Conservation (phyloP, 2,888 invertebrate species). For the Cerastis leucographa region DNA sequence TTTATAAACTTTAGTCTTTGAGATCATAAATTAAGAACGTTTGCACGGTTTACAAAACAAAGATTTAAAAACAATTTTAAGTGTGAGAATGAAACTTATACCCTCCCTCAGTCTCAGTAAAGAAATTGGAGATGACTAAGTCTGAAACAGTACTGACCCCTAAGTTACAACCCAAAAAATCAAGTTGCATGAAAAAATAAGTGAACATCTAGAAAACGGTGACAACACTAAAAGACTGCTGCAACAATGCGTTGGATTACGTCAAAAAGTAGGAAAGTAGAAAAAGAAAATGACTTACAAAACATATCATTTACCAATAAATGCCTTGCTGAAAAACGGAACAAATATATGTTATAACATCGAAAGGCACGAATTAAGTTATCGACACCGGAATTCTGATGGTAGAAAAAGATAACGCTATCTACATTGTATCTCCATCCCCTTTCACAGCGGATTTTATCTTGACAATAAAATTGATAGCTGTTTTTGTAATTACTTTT, state of each 20-base stretch:
- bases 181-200: neutral
- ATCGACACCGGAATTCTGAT: neutral
- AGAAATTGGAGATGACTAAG: neutral
- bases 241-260: neutral
- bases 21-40: neutral
- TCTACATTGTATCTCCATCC: slow-evolving; percentile 7
- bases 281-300: neutral
- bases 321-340: neutral
- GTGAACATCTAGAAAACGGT: neutral
- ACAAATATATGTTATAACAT: neutral
- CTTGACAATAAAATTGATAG: neutral
- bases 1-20: neutral
- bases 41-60: slow-evolving; percentile 10
- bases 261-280: neutral
- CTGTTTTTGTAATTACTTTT: neutral
- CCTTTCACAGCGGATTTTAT: neutral
- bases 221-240: no score
- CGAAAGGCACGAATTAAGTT: neutral
- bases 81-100: neutral
- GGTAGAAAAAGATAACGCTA: slow-evolving; percentile 13
- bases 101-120: no score
- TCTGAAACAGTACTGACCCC: neutral
- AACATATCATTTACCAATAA: neutral
- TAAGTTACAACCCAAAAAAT: neutral
- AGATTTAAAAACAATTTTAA: neutral